Percentiles rank a stretch among this genome's conserved stretches.
Evolutionary conservation across 2,888 invertebrate species (phyloP).

Genomic region (Corythucha ciliata): DNA sequence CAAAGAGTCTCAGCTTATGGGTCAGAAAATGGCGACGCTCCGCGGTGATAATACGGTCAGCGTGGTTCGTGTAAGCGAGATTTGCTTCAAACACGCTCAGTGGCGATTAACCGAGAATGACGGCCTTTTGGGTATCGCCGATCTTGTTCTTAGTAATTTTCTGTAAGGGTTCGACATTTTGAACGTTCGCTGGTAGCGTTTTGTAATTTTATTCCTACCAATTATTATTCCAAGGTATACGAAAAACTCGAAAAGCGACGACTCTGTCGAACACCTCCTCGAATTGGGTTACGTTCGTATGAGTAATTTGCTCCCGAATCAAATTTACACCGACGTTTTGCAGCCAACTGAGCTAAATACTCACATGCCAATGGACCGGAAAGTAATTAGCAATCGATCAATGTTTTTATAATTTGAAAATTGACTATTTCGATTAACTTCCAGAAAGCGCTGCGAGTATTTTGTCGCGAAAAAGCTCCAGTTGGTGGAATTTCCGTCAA

Average conservation of each 20-base stretch:
- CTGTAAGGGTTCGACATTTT: slow-evolving; percentile 49
- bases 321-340: slow-evolving; percentile 82
- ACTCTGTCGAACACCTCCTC: slow-evolving; percentile 92
- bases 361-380: slow-evolving; percentile 84
- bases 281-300: slow-evolving; percentile 93
- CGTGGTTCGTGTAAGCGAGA: slow-evolving; percentile 74
- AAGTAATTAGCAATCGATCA: slow-evolving; percentile 42
- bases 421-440: slow-evolving; percentile 24
- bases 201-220: background rate
- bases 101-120: slow-evolving; percentile 97
- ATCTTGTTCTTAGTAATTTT: slow-evolving; percentile 90
- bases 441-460: slow-evolving; percentile 76
- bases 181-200: background rate
- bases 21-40: slow-evolving; percentile 52
- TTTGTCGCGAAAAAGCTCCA: slow-evolving; percentile 90
- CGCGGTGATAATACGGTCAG: slow-evolving; percentile 62
- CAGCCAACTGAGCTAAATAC: slow-evolving; percentile 69
- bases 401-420: background rate
- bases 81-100: slow-evolving; percentile 96
- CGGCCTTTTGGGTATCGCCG: slow-evolving; percentile 95
- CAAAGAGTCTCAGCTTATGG: slow-evolving; percentile 63
- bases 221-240: slow-evolving; percentile 58
- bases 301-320: slow-evolving; percentile 88
- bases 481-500: slow-evolving; percentile 99
- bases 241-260: slow-evolving; percentile 90